Evolutionary conservation across 2,113 vertebrate genomes (phyloP).

Genomic region (Aleadryas rufinucha): DNA sequence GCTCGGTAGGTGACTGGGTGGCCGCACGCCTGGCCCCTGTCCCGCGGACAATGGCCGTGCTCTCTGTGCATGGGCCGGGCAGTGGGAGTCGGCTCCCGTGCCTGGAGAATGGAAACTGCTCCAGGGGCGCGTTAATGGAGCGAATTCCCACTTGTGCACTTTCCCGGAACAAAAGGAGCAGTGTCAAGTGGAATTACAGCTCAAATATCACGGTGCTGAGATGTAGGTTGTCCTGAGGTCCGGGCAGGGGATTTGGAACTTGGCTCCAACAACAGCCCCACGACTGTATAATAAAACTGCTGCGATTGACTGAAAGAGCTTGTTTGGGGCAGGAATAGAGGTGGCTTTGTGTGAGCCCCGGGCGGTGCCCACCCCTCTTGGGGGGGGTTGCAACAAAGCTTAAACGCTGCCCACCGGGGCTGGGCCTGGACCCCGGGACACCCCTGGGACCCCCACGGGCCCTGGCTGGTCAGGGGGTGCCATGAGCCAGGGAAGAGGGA

Average conservation of each 20-base stretch:
- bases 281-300: constrained; percentile 57
- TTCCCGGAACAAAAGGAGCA: constrained; percentile 71
- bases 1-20: constrained; percentile 16
- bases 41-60: constrained; percentile 15
- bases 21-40: not conserved
- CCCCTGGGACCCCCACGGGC: rapidly evolving
- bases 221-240: constrained; percentile 72
- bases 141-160: constrained; percentile 61
- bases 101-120: constrained; percentile 30
- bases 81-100: constrained; percentile 55
- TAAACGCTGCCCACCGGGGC: not conserved
- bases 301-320: constrained; percentile 61
- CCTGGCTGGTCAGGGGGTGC: rapidly evolving
- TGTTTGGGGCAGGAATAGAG: constrained; percentile 63
- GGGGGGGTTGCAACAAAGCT: not conserved
- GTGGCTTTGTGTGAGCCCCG: constrained; percentile 63
- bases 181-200: constrained; percentile 62
- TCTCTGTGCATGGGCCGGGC: not conserved
- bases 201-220: constrained; percentile 69
- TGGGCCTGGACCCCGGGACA: not conserved
- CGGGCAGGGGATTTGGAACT: constrained; percentile 30
- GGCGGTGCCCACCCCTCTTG: not conserved
- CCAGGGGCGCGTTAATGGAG: not conserved
- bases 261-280: constrained; percentile 27
- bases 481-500: not conserved